Evolutionary conservation across 2,113 vertebrate species (phyloP), one percentile per base, ranked within the genome.

Genomic region (Phalacrocorax brasilianus): DNA sequence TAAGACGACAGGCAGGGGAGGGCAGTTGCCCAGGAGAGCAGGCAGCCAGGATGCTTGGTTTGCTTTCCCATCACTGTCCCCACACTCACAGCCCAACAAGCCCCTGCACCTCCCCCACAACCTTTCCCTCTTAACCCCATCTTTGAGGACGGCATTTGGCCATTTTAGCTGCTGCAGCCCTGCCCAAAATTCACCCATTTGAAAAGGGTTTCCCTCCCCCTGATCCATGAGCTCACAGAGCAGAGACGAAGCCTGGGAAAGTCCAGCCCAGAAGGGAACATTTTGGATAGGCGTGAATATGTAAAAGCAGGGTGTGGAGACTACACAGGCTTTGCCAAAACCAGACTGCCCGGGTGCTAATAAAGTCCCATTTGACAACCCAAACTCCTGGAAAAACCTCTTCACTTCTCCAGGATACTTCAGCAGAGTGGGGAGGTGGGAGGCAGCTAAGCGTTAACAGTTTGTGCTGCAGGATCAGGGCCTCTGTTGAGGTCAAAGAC

Each of bases 221-320:
- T 7, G 11, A 0, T 84, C 80, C 49, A 8, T 4, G 3, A 93
- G 44, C n/a, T 94, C 72, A 58, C 61, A 96, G 72, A 83, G 53
- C 83, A 93, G 75, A 92, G 56, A 81, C 55, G 62, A 91, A 95
- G 91, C 87, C 94, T 95, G 95, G 85, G 95, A 94, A 97, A 97
- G 77, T 75, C 73, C 76, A 80, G 68, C 91, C 91, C 91, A 92
- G 85, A 96, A 83, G 44, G 61, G 75, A 96, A 94, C 45, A 76
- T 93, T 95, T 91, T 95, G 93, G 91, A 96, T 72, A 85, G 32
- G 70, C 52, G 32, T 78, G 89, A 95, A 90, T 92, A 74, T 45
- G 55, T 90, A 94, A 89, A 86, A 93, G 88, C 47, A 83, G 82
- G 90, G 93, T 53, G 89, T 68, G 77, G 84, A 91, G 59, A 12